Evolutionary conservation across 1,140 invertebrate genomes (phyloP).

Genomic region (Aphaenogaster ashmeadi): DNA sequence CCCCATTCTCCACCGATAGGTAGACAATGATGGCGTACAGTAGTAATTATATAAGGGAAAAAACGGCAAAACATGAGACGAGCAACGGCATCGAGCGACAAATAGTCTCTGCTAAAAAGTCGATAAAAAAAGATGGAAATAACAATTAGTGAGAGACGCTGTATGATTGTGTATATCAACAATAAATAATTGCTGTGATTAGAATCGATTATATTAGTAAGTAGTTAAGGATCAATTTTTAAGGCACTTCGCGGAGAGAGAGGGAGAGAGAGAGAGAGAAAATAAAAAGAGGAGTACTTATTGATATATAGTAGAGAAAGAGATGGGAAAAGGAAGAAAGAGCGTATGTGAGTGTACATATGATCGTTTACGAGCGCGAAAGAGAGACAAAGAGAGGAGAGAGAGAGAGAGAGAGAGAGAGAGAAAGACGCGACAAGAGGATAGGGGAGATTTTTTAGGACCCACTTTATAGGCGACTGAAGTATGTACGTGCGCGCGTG

Average conservation of each 20-base stretch:
- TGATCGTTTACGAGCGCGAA: constrained; percentile 38
- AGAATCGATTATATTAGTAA: constrained; percentile 86
- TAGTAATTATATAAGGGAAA: constrained; percentile 47
- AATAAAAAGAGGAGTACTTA: constrained; percentile 19
- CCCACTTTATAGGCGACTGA: constrained; percentile 28
- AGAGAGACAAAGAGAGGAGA: constrained; percentile 33
- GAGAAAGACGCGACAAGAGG: constrained; percentile 50
- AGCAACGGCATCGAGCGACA: constrained; percentile 62
- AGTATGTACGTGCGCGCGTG: constrained; percentile 67
- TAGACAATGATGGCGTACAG: constrained; percentile 63
- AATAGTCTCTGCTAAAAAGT: constrained; percentile 72
- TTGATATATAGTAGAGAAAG: constrained; percentile 44
- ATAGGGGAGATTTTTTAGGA: constrained; percentile 33
- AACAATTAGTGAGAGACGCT: constrained; percentile 85
- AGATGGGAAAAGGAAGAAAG: constrained; percentile 42
- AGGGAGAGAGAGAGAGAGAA: constrained; percentile 24
- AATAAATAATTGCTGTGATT: constrained; percentile 88
- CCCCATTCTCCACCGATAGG: constrained; percentile 61
- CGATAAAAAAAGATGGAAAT: constrained; percentile 61
- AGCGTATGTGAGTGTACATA: constrained; percentile 47
- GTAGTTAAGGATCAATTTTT: constrained; percentile 86
- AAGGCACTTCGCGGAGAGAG: constrained; percentile 77
- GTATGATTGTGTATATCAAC: constrained; percentile 88
- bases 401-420: constrained; percentile 20
- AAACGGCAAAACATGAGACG: constrained; percentile 43